These are phyloP conservation scores for Sebastes schlegelii DNA, from an alignment of 2,113 vertebrate species.

Conservation along the genomic window DNA sequence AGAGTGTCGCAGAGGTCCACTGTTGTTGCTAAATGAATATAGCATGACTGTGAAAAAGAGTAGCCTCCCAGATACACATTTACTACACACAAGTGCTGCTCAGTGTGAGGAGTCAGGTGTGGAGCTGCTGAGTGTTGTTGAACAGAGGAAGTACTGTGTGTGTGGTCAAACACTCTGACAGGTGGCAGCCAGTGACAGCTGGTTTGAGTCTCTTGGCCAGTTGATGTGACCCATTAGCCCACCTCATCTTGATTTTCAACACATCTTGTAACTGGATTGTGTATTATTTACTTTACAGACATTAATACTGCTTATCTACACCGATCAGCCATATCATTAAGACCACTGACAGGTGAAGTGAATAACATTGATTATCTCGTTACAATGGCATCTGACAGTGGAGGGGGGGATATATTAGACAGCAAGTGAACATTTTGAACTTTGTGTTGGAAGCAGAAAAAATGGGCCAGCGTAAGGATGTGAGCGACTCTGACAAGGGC, in stretches of 20 bases:
- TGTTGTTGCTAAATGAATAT: too few species aligned
- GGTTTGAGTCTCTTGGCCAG: background rate
- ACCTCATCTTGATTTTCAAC: background rate
- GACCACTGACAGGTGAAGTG: too few species aligned
- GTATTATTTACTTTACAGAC: background rate
- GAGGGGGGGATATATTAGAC: too few species aligned
- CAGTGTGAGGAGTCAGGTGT: background rate
- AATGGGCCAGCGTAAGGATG: too few species aligned
- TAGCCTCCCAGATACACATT: background rate
- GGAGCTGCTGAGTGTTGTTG: background rate
- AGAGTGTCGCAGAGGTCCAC: background rate
- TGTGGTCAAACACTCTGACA: constrained; percentile 7
- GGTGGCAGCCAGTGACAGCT: constrained; percentile 19
- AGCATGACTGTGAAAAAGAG: too few species aligned
- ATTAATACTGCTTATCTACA: too few species aligned
- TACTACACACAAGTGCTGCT: background rate
- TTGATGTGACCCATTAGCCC: background rate
- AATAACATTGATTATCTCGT: too few species aligned
- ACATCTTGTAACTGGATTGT: background rate
- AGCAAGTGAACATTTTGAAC: too few species aligned
- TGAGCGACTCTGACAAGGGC: too few species aligned
- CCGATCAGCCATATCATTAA: too few species aligned
- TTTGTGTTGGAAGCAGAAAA: too few species aligned
- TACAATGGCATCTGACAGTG: too few species aligned
- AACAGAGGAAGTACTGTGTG: constrained; percentile 8